Conservation (phyloP, 2,113 vertebrate species). For the Pan troglodytes region NHGRI_mPanTro3-v2.1_pri NC_072415.2:25322001-25322500, state of each 20-base stretch:
- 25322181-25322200: not conserved
- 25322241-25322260: not conserved
- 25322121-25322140: not conserved
- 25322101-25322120: not conserved
- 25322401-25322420: no score
- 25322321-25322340: no score
- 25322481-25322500: no score
- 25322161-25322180: not conserved
- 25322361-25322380: no score
- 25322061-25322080: not conserved
- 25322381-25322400: no score
- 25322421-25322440: no score
- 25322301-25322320: no score
- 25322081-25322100: not conserved
- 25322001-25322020: not conserved
- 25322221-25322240: not conserved
- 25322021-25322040: not conserved
- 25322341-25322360: no score
- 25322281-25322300: not conserved
- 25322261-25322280: not conserved
- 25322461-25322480: no score
- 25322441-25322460: no score
- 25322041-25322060: conserved; percentile 2
- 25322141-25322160: not conserved
- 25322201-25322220: not conserved